Evolutionary conservation across 2,888 invertebrate species (phyloP).

Genomic region (Nemotelus pantherinus): DNA sequence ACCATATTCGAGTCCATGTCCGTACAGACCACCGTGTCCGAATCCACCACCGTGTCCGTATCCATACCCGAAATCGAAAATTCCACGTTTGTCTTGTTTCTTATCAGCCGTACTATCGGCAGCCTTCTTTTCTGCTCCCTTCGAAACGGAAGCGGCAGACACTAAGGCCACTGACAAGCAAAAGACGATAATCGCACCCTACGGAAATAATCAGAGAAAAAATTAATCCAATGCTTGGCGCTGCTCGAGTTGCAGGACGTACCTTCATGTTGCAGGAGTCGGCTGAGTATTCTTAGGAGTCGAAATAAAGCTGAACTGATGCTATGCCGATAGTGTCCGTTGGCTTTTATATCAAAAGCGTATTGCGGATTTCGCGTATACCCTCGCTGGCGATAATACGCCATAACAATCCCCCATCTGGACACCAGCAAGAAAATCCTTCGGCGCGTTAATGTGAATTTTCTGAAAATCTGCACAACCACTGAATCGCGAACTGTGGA

Average conservation of each 20-base stretch:
- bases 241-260: neutral
- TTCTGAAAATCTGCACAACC: conserved; percentile 23
- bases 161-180: conserved; percentile 45
- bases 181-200: conserved; percentile 44
- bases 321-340: conserved; percentile 35
- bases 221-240: conserved; percentile 3
- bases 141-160: conserved; percentile 43
- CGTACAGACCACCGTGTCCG: conserved; percentile 7
- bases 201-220: neutral
- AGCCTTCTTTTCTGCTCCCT: conserved; percentile 42
- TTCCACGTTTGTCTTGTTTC: conserved; percentile 48
- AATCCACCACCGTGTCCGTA: conserved; percentile 23
- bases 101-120: conserved; percentile 41
- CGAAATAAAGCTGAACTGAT: conserved; percentile 38
- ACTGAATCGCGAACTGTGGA: neutral
- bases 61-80: conserved; percentile 46
- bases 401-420: conserved; percentile 32
- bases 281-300: conserved; percentile 34
- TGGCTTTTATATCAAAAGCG: conserved; percentile 43
- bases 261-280: conserved; percentile 37
- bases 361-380: conserved; percentile 20
- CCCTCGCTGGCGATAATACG: conserved; percentile 4
- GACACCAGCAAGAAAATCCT: conserved; percentile 37
- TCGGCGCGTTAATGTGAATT: conserved; percentile 33
- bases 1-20: conserved; percentile 23